Conservation (phyloP, 64 coral and sea anemone species). For the Platygyra sinensis region DNA sequence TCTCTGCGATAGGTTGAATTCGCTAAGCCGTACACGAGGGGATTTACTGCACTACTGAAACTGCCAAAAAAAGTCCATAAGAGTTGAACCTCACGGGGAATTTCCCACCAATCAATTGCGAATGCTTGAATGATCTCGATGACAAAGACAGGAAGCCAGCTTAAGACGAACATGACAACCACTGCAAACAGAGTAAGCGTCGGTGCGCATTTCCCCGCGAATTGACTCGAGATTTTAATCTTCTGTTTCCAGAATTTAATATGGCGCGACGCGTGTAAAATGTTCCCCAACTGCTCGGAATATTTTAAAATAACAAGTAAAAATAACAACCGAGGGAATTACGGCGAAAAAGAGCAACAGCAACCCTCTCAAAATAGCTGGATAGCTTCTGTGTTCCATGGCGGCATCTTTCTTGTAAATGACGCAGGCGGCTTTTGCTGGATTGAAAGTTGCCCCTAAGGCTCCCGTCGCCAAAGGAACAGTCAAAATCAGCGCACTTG, state of each 20-base stretch:
- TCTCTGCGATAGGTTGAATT: slow-evolving; percentile 33
- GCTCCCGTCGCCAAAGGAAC: not conserved
- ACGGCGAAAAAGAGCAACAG: slow-evolving; percentile 34
- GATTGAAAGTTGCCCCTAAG: slow-evolving; percentile 29
- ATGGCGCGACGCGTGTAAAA: slow-evolving; percentile 20
- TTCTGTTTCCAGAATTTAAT: not conserved
- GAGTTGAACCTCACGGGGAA: slow-evolving; percentile 53
- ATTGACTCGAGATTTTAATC: not conserved
- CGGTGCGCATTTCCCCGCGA: slow-evolving; percentile 44
- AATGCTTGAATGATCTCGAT: slow-evolving; percentile 51
- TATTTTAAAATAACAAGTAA: slow-evolving; percentile 59
- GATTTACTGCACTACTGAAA: slow-evolving; percentile 48
- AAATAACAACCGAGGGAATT: slow-evolving; percentile 46
- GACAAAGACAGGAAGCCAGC: slow-evolving; percentile 56
- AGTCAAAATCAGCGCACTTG: slow-evolving; percentile 21
- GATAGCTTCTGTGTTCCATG: slow-evolving; percentile 5
- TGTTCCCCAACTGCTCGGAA: slow-evolving; percentile 53
- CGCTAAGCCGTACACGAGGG: slow-evolving; percentile 51
- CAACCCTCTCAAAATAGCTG: slow-evolving; percentile 12
- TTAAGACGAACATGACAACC: slow-evolving; percentile 43
- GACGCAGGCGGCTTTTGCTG: slow-evolving; percentile 61
- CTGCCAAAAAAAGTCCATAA: slow-evolving; percentile 70
- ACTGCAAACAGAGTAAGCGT: slow-evolving; percentile 64
- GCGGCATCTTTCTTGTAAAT: slow-evolving; percentile 35
- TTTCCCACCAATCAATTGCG: slow-evolving; percentile 23